Evolutionary conservation across 2,113 vertebrate genomes (phyloP).

Genomic region (Sphyrna mokarran): DNA sequence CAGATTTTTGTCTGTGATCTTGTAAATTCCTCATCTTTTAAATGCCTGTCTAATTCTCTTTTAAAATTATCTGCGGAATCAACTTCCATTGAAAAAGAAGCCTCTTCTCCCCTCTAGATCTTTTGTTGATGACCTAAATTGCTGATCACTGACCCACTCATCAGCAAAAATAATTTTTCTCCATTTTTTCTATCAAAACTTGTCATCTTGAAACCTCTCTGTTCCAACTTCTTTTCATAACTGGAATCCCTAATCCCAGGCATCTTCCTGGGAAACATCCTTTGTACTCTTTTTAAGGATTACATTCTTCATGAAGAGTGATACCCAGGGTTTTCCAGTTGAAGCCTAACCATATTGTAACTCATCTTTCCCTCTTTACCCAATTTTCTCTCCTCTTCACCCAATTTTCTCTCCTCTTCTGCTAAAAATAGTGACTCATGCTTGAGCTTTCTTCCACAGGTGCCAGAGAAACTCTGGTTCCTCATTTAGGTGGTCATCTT

Average conservation of each 20-base stretch:
- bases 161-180: not conserved
- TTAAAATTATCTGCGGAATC: not conserved
- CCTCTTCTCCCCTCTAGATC: not conserved
- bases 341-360: not conserved
- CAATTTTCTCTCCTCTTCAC: not conserved
- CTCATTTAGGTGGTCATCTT: not conserved
- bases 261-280: not conserved
- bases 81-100: not conserved
- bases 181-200: not conserved
- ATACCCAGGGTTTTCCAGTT: not conserved
- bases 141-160: not conserved
- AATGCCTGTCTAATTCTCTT: not conserved
- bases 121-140: not conserved
- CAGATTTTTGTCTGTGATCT: not conserved
- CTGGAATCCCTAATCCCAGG: not conserved
- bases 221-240: not conserved
- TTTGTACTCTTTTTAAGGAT: not conserved
- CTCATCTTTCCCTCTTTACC: not conserved
- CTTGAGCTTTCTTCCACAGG: not conserved
- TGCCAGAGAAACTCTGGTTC: not conserved
- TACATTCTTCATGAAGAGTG: not conserved
- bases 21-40: not conserved
- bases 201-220: not conserved
- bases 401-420: not conserved
- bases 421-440: not conserved